Conservation (phyloP, 1,140 invertebrate species). For the Halyomorpha halys region DNA sequence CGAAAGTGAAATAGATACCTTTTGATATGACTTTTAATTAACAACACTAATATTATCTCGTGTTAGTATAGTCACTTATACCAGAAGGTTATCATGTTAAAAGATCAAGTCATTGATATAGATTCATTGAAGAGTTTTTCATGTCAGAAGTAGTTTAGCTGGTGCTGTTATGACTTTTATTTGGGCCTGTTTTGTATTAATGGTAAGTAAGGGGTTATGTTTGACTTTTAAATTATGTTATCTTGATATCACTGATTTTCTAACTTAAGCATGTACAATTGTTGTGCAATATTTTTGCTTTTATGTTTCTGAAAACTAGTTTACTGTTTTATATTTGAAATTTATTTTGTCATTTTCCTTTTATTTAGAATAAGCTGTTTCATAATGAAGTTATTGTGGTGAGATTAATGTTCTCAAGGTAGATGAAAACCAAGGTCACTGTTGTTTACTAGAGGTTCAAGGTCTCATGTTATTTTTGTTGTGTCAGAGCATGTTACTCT, state of each 20-base stretch:
- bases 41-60: no score
- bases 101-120: no score
- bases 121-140: no score
- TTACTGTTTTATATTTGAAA: neutral
- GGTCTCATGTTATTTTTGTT: conserved; percentile 26
- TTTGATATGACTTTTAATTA: no score
- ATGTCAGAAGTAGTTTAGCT: no score
- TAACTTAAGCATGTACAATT: neutral
- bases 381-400: neutral
- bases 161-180: no score
- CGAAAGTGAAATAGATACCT: no score
- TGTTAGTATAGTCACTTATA: no score
- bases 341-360: neutral
- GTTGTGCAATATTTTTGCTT: conserved; percentile 9
- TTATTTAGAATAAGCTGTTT: neutral
- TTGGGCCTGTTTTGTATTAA: no score
- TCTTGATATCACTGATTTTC: neutral
- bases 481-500: conserved; percentile 19
- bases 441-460: conserved; percentile 30
- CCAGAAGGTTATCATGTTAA: no score
- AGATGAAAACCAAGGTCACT: conserved; percentile 27
- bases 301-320: neutral
- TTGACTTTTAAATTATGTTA: no score
- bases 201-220: no score
- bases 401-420: conserved; percentile 18